Evolutionary conservation across 2,113 vertebrate species (phyloP).

Genomic region (Lanius collurio): DNA sequence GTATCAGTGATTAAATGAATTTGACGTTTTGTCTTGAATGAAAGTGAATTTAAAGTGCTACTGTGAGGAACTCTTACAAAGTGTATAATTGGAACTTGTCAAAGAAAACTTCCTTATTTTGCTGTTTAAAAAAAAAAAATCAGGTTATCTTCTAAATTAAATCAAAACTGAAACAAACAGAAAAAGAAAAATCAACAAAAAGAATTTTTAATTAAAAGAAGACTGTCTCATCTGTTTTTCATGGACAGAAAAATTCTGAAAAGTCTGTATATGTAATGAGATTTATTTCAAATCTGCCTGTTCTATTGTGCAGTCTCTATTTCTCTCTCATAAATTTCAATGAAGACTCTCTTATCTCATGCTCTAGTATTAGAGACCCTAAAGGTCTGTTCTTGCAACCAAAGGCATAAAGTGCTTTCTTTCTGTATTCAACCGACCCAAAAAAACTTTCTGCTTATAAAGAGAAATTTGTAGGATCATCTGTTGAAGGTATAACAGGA

Average conservation of each 20-base stretch:
- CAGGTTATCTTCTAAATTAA: not conserved
- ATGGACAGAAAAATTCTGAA: not conserved
- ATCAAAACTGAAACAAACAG: not conserved
- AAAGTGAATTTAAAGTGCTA: not conserved
- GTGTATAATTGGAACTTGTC: not conserved
- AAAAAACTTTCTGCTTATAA: not conserved
- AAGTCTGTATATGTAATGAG: not conserved
- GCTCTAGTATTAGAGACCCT: not conserved
- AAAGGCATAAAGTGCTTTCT: not conserved
- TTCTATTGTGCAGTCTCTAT: not conserved
- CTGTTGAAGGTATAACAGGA: not conserved
- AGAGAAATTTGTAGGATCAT: not conserved
- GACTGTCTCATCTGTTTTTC: not conserved
- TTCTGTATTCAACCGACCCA: not conserved
- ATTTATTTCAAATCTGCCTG: not conserved
- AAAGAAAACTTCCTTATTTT: not conserved
- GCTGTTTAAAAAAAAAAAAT: not conserved
- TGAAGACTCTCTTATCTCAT: not conserved
- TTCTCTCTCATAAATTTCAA: not conserved
- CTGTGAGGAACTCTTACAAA: not conserved
- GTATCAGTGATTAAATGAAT: not conserved
- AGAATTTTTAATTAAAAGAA: not conserved
- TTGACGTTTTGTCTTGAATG: not conserved
- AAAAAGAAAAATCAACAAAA: not conserved
- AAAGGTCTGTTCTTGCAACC: not conserved